Evolutionary conservation across 2,888 invertebrate genomes (phyloP).

Genomic region (Phasia obesa): DNA sequence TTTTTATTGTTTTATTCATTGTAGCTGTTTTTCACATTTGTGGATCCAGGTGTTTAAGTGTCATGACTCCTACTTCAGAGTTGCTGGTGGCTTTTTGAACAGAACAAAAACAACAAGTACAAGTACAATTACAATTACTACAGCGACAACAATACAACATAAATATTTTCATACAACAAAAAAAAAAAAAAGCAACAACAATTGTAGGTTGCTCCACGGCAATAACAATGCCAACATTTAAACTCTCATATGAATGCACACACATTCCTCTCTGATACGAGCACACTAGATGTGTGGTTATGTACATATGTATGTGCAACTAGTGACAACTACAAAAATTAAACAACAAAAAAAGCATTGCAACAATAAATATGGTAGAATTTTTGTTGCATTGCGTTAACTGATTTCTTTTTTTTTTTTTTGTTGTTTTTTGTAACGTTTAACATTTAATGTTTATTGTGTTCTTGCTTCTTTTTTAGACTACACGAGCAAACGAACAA

Average conservation of each 20-base stretch:
- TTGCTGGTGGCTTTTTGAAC: slow-evolving; percentile 27
- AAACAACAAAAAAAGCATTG: background rate
- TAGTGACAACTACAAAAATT: too few species aligned
- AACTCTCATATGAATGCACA: slow-evolving; percentile 13
- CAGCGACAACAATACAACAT: slow-evolving; percentile 47
- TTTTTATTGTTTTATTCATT: slow-evolving; percentile 4
- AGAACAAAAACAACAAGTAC: slow-evolving; percentile 55
- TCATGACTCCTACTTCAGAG: slow-evolving; percentile 67
- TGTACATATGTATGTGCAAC: slow-evolving; percentile 2
- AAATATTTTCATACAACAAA: slow-evolving; percentile 38
- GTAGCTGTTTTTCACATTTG: slow-evolving; percentile 68
- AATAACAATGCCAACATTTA: slow-evolving; percentile 24
- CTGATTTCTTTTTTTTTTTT: slow-evolving; percentile 58
- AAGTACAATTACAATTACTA: slow-evolving; percentile 55
- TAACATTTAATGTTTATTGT: too few species aligned
- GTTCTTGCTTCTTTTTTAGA: slow-evolving; percentile 24
- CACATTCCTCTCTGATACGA: background rate
- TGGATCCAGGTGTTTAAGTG: slow-evolving; percentile 70
- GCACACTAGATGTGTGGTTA: slow-evolving; percentile 21
- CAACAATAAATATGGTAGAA: slow-evolving; percentile 44
- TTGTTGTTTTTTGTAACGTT: slow-evolving; percentile 1
- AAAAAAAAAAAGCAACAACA: too few species aligned
- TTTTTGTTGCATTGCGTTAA: slow-evolving; percentile 69
- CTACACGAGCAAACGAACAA: slow-evolving; percentile 31
- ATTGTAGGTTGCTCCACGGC: slow-evolving; percentile 49